phyloP scores from a whole-genome alignment of 2,888 invertebrate species.

The Silvanus unidentatus region DNA sequence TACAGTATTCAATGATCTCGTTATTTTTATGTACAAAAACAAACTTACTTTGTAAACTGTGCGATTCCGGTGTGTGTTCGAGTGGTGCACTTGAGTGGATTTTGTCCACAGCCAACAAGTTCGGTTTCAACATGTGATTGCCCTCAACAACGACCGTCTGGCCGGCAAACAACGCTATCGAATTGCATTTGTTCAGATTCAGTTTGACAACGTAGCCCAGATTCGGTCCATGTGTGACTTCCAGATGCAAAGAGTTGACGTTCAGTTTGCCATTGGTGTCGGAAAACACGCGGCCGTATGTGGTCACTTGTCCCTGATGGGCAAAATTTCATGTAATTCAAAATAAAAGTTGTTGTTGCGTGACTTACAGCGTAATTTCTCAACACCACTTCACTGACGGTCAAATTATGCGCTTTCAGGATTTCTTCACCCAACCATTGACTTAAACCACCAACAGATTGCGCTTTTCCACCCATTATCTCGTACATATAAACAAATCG shows the following conservation, averaged over 20 bases:
- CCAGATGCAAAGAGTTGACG: constrained; percentile 62
- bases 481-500: constrained; percentile 50
- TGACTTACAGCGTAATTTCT: constrained; percentile 17
- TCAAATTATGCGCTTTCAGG: constrained; percentile 34
- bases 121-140: constrained; percentile 42
- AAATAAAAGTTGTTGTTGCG: too few species aligned
- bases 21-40: too few species aligned
- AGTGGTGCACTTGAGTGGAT: constrained; percentile 55
- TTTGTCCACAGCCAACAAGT: constrained; percentile 60
- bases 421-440: constrained; percentile 37
- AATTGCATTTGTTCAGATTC: constrained; percentile 47
- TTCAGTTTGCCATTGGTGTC: constrained; percentile 70
- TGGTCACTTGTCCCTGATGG: constrained; percentile 11
- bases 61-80: constrained; percentile 43
- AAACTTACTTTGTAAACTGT: constrained; percentile 39
- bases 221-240: constrained; percentile 57
- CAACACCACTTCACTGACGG: constrained; percentile 20
- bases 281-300: constrained; percentile 68
- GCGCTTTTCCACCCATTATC: constrained; percentile 45
- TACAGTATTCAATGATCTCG: background rate
- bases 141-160: constrained; percentile 73
- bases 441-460: constrained; percentile 43
- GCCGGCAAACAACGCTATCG: constrained; percentile 69
- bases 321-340: too few species aligned
- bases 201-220: constrained; percentile 39